These are phyloP conservation scores for Channa maculata DNA, from an alignment of 2,113 vertebrate species.

Conservation along the genomic window DNA sequence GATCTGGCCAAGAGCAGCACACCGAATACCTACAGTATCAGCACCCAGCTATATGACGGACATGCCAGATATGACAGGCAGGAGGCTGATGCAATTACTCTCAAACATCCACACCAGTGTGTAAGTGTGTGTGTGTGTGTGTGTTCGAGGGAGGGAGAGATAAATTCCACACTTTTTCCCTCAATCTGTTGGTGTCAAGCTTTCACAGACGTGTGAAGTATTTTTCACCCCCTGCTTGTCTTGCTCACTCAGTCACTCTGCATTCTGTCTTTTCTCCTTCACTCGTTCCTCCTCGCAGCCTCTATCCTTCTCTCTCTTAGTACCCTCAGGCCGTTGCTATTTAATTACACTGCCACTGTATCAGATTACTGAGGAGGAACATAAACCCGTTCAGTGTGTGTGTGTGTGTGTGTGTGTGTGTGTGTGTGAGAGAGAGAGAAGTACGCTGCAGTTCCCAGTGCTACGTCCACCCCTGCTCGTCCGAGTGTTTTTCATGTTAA, in stretches of 20 bases:
- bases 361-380: slow-evolving; percentile 75
- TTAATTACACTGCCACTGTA: slow-evolving; percentile 76
- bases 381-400: slow-evolving; percentile 45
- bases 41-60: slow-evolving; percentile 58
- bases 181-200: slow-evolving; percentile 63
- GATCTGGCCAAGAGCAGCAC: slow-evolving; percentile 44
- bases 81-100: slow-evolving; percentile 59
- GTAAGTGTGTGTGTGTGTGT: slow-evolving; percentile 10
- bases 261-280: slow-evolving; percentile 51
- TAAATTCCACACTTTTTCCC: slow-evolving; percentile 45
- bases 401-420: slow-evolving; percentile 8
- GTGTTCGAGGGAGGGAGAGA: slow-evolving; percentile 10
- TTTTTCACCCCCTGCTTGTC: slow-evolving; percentile 48
- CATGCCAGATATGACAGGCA: slow-evolving; percentile 56
- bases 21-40: slow-evolving; percentile 18
- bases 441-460: slow-evolving; percentile 29
- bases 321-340: slow-evolving; percentile 66
- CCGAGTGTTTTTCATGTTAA: slow-evolving; percentile 53
- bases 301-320: slow-evolving; percentile 45
- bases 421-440: slow-evolving; percentile 2
- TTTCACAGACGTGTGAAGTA: slow-evolving; percentile 55
- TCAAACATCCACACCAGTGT: slow-evolving; percentile 36
- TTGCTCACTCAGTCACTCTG: slow-evolving; percentile 49
- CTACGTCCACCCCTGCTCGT: slow-evolving; percentile 33
- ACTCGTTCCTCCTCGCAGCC: slow-evolving; percentile 42